Conservation (phyloP, 2,888 invertebrate species). For the Hydrotaea cyrtoneurina region DNA sequence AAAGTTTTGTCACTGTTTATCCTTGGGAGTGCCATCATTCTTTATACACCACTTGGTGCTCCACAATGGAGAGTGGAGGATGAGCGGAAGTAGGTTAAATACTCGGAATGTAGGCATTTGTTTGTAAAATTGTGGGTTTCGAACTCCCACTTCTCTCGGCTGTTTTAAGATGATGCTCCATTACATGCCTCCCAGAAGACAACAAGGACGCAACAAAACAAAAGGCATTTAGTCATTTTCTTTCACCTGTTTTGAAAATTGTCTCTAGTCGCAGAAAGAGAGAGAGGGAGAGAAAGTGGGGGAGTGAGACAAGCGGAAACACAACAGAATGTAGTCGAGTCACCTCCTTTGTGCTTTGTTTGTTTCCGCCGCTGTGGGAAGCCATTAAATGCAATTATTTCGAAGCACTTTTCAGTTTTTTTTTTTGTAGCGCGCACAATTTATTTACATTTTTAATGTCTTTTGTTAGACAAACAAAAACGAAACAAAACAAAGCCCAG, state of each 20-base stretch:
- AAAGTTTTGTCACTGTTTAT: conserved; percentile 59
- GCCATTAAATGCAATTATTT: conserved; percentile 72
- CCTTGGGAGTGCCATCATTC: conserved; percentile 18
- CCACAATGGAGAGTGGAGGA: neutral
- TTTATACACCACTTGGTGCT: neutral
- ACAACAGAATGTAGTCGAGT: conserved; percentile 21
- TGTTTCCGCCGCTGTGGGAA: conserved; percentile 66
- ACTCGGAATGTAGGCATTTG: conserved; percentile 33
- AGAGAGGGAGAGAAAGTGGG: neutral
- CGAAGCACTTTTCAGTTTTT: conserved; percentile 48
- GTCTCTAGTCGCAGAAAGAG: neutral
- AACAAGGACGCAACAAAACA: neutral
- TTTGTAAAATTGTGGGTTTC: conserved; percentile 46
- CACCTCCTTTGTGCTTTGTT: conserved; percentile 31
- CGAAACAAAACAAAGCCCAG: conserved; percentile 17
- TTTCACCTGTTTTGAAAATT: conserved; percentile 54
- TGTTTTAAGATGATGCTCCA: conserved; percentile 49
- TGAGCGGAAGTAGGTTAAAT: conserved; percentile 21
- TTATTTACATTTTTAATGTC: conserved; percentile 68
- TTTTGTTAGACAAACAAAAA: conserved; percentile 53
- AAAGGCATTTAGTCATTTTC: conserved; percentile 46
- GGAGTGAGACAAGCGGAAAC: too few relatives aligned
- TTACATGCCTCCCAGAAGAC: conserved; percentile 39
- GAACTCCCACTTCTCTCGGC: conserved; percentile 33
- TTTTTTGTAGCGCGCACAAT: conserved; percentile 43